Conservation (phyloP, 2,113 vertebrate species). For the Sapajus apella region DNA sequence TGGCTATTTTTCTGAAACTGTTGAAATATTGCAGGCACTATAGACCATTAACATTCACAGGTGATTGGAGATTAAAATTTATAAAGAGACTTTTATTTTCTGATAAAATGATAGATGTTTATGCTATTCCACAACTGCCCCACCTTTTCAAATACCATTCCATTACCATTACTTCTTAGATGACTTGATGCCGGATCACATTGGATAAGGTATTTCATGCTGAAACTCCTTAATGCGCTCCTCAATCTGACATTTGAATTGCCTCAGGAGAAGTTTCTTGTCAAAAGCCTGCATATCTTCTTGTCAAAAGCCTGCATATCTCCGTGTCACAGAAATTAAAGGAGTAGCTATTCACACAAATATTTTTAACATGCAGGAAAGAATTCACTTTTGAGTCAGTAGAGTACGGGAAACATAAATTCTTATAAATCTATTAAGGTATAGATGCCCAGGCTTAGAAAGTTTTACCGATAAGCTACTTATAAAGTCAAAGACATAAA, state of each 20-base stretch:
- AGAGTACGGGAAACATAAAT: neutral
- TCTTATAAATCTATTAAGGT: neutral
- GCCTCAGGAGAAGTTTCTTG: neutral
- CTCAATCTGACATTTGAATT: neutral
- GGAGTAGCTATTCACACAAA: neutral
- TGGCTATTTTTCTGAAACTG: neutral
- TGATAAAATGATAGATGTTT: neutral
- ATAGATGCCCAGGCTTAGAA: neutral
- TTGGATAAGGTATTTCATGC: neutral
- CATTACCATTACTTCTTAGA: neutral
- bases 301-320: neutral
- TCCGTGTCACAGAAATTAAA: conserved; percentile 8
- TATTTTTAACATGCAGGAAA: neutral
- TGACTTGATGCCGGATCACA: neutral
- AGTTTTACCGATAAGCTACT: neutral
- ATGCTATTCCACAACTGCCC: neutral
- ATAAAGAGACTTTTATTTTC: neutral
- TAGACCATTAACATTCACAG: neutral
- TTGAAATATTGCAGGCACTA: neutral
- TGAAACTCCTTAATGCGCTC: neutral
- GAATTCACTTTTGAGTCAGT: neutral
- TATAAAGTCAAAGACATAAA: neutral
- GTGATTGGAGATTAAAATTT: neutral
- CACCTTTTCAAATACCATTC: neutral
- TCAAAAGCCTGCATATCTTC: neutral